These are phyloP conservation scores for Bubalus kerabau DNA, from an alignment of 2,113 vertebrate genomes.

Conservation along the genomic window DNA sequence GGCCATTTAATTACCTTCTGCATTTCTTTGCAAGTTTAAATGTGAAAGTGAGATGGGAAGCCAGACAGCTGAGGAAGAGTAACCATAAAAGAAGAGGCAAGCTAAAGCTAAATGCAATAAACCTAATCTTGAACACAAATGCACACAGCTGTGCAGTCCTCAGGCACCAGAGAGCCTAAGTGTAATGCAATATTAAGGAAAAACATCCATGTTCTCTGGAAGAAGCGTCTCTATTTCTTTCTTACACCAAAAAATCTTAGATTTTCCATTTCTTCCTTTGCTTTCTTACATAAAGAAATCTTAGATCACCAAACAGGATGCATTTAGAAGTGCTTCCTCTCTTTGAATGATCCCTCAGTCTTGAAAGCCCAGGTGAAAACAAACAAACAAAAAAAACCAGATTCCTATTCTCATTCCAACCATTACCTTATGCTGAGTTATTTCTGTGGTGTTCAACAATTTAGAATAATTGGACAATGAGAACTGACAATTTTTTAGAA, in stretches of 20 bases:
- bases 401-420: not conserved
- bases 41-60: conserved; percentile 49
- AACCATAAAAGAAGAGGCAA: not conserved
- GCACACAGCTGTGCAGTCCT: conserved; percentile 57
- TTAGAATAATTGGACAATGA: not conserved
- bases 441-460: not conserved
- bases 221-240: not conserved
- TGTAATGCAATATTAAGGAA: conserved; percentile 28
- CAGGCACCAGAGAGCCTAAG: conserved; percentile 14
- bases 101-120: not conserved
- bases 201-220: not conserved
- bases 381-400: too few relatives aligned
- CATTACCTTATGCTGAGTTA: not conserved
- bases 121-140: conserved; percentile 65
- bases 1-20: not conserved
- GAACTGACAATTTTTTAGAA: not conserved
- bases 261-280: not conserved
- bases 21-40: not conserved
- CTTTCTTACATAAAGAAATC: not conserved
- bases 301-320: not conserved
- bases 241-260: not conserved
- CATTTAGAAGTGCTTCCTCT: not conserved
- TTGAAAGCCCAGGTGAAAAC: not conserved
- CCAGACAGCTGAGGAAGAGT: conserved; percentile 59
- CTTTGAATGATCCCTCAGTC: not conserved